Evolutionary conservation across 1,140 invertebrate genomes (phyloP), one percentile per base, ranked within the genome.

Genomic region (Caenorhabditis briggsae): DNA sequence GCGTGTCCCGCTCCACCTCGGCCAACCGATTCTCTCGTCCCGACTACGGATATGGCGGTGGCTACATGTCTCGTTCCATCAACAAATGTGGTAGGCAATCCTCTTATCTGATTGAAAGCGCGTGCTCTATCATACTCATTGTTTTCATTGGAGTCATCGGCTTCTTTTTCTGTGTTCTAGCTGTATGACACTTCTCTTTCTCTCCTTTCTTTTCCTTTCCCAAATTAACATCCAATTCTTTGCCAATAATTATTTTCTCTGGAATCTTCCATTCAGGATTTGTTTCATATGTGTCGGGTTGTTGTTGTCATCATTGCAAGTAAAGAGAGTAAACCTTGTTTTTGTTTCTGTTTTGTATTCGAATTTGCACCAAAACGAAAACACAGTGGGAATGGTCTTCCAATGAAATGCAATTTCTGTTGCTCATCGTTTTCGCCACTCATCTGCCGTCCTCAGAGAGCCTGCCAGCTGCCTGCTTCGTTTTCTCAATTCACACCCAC

Each of bases 31-130:
- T 90, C 85, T 88, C 89, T 46, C 83, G 89, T 64, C 87, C 89
- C 8, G 87, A 83, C 46, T 90, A 90, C 74, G 89, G 89, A 46
- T 90, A 90, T 48, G 89, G 89, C 18, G 89, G 89, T 53, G 89
- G 89, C 41, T 90, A 89, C 82, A 90, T 90, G 89, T 84, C 89
- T 23, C 86, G 88, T 16, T 88, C 86, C 23, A 89, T 90, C 20
- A 91, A 90, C 84, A 89, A 85, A 86, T 90, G 88, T 46, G 89
- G 89, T 90, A 90, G 43, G 88, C 78, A 87, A 41, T 23, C 64
- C 46, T 65, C 65, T 46, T 78, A 78, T 78, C 9, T 78, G 46
- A 78, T 78, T 78, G 70, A 78, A 78, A 78, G 70, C 46, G 70
- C 70, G 70, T 78, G 70, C 70, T 78, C 46, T 18, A 78, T 78